Conservation (phyloP, 2,113 vertebrate genomes). For the Phalacrocorax pelagicus region DNA sequence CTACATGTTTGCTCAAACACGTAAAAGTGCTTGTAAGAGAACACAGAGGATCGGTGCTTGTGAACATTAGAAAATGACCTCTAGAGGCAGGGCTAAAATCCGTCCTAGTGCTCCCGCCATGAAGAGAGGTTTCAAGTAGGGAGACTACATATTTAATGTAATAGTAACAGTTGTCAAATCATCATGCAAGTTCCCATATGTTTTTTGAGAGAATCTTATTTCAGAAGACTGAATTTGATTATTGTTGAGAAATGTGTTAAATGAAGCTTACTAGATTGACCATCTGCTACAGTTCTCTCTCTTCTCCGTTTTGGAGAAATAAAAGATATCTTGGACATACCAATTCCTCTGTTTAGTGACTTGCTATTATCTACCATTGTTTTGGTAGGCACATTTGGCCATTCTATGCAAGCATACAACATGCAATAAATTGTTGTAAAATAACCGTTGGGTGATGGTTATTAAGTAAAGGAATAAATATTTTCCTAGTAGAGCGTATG, state of each 20-base stretch:
- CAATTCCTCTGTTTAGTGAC: not conserved
- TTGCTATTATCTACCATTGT: not conserved
- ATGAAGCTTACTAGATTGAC: not conserved
- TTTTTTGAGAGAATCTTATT: not conserved
- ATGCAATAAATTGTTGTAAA: not conserved
- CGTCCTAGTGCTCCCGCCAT: not conserved
- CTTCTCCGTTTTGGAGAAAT: not conserved
- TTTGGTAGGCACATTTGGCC: not conserved
- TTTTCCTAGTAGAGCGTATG: not conserved
- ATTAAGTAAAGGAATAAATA: not conserved
- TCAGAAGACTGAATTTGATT: not conserved
- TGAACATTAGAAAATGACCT: not conserved
- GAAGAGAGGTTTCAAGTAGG: not conserved
- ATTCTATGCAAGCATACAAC: not conserved
- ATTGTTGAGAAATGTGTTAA: slow-evolving; percentile 23
- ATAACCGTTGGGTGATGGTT: not conserved
- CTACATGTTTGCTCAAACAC: not conserved
- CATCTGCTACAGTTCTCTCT: not conserved
- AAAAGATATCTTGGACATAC: not conserved
- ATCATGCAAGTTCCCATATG: not conserved
- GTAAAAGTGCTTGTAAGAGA: not conserved
- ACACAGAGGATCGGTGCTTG: not conserved
- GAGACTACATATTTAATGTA: not conserved
- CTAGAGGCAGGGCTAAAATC: not conserved
- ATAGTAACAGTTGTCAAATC: slow-evolving; percentile 20